Evolutionary conservation across 1,140 invertebrate species (phyloP).

Genomic region (Drosophila littoralis): DNA sequence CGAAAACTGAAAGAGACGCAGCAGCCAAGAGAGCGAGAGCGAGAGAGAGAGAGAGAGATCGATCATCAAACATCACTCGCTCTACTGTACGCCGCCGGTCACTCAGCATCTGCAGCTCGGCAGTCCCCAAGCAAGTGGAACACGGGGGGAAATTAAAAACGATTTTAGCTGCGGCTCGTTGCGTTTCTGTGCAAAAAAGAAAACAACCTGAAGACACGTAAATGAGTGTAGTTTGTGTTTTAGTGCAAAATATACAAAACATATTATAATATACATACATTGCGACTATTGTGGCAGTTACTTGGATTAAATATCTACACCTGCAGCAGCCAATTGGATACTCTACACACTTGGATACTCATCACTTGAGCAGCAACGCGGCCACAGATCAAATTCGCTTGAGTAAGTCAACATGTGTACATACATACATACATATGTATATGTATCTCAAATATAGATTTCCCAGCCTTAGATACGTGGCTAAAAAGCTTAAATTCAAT

Average conservation of each 20-base stretch:
- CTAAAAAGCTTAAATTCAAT: not conserved
- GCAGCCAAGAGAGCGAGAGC: slow-evolving; percentile 9
- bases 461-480: slow-evolving; percentile 14
- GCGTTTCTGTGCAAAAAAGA: slow-evolving; percentile 47
- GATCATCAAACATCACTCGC: slow-evolving; percentile 41
- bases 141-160: slow-evolving; percentile 18
- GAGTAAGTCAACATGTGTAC: slow-evolving; percentile 71
- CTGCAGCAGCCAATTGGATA: slow-evolving; percentile 69
- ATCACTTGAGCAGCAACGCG: slow-evolving; percentile 41
- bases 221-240: slow-evolving; percentile 40
- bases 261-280: slow-evolving; percentile 28
- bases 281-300: slow-evolving; percentile 47
- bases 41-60: slow-evolving; percentile 2
- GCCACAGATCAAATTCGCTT: slow-evolving; percentile 66
- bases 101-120: slow-evolving; percentile 44
- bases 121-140: slow-evolving; percentile 9
- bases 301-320: slow-evolving; percentile 71
- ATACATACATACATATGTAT: too few species aligned
- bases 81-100: slow-evolving; percentile 74
- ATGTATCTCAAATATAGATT: not conserved
- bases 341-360: slow-evolving; percentile 68
- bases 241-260: slow-evolving; percentile 20
- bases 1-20: slow-evolving; percentile 62
- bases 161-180: slow-evolving; percentile 28
- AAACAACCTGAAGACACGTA: slow-evolving; percentile 22